Evolutionary conservation across 2,113 vertebrate species (phyloP), one percentile per base, ranked within the genome.

Genomic region (Candoia aspera): DNA sequence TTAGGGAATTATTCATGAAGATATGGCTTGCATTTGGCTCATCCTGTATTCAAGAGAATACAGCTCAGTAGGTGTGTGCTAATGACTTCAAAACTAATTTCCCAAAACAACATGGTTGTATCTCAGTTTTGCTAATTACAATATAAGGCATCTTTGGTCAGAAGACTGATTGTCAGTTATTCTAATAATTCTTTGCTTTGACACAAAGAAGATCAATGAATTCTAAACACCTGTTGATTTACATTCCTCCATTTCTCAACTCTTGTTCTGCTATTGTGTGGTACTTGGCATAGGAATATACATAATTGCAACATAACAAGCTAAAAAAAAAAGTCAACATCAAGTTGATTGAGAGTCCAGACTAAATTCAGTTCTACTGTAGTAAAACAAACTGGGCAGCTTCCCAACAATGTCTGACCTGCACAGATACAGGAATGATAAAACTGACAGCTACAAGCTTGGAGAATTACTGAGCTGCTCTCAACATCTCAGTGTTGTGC

Each of bases 121-220:
- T 17, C 12, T 37, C 55, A 53, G 12, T 55, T 64, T 23, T 57
- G 46, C 46, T 54, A 37, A 64, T 55, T 91, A 33, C 46, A 54
- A 68, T 59, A 46, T 49, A 49, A 33, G 4, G 8, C 42, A 90
- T n/a, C 59, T 59, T 26, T 84, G 59, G 46, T 90, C 55, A 49
- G 55, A 58, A 90, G 37, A 46, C 55, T 90, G 59, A 91, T 54
- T 37, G 12, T 33, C 42, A 86, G 46, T 54, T 64, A 49, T 73
- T 89, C 46, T 53, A 62, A 33, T 86, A n/a, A 64, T 62, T 91
- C 46, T 59, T n/a, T 91, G 58, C 46, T 86, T 86, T 86, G 90
- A 37, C 49, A 55, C n/a, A 85, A 15, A n/a, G 6, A 86, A 86
- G 62, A 64, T 19, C 53, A 86, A n/a, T 29, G 29, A 24, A 86